Evolutionary conservation across 2,113 vertebrate genomes (phyloP), one percentile per base, ranked within the genome.

Genomic region (Sinocyclocheilus maitianheensis): DNA sequence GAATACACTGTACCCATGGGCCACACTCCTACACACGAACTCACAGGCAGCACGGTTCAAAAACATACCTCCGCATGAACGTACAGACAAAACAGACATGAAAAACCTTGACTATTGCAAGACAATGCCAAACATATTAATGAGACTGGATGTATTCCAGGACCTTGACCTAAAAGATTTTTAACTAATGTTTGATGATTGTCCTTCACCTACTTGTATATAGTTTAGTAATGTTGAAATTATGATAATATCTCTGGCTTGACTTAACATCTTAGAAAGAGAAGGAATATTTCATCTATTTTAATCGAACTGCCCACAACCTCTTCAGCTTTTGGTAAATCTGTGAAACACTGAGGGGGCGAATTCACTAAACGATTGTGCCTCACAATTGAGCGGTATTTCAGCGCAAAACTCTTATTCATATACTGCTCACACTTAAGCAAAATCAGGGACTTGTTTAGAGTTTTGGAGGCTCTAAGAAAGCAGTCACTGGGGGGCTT

Each of bases 11-110:
- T 80, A 60, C 65, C 48, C 53, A 74, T 69, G 76, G 62, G 40
- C 87, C 24, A 84, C 58, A 84, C 18, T 24, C 55, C 63, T 69
- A 37, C n/a, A 81, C 82, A 75, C 60, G 65, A 65, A 86, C 37
- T 75, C 7, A 76, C 9, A 79, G 9, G n/a, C 62, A 40, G 77
- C 72, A 86, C 37, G 74, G 16, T 69, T 83, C 46, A 83, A 71
- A 82, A 83, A 37, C 65, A 37, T 81, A 65, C 37, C 53, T 62
- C 77, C 20, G 30, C 30, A 67, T 55, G 65, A 72, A 74, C 67
- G 2, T 16, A 83, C 22, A 74, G 67, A 55, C 48, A n/a, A 40
- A 71, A 74, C 34, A 55, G 67, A 74, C 67, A 83, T 37, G 62
- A 46, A 81, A 20, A 67, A 43, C 13, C 40, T 12, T 77, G 24